Conservation (phyloP, 2,113 vertebrate genomes). For the Machaerirhynchus nigripectus region DNA sequence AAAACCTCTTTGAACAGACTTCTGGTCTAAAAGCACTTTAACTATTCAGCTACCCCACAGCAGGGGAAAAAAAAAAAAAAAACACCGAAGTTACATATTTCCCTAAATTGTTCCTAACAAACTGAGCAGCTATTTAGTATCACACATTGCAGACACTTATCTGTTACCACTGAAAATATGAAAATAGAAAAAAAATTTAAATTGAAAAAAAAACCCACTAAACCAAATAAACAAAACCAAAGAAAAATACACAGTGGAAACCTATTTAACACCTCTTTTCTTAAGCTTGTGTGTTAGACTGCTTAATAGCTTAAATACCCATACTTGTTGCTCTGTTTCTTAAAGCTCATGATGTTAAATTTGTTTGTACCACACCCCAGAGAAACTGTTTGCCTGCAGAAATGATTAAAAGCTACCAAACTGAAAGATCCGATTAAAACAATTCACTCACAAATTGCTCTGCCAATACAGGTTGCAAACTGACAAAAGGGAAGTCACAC, state of each 20-base stretch:
- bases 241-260: not conserved
- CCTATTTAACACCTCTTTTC: not conserved
- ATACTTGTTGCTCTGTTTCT: not conserved
- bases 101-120: not conserved
- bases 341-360: not conserved
- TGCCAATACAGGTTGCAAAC: constrained; percentile 27
- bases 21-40: not conserved
- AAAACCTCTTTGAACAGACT: not conserved
- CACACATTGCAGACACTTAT: not conserved
- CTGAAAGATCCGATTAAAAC: not conserved
- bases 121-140: not conserved
- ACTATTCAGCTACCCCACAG: not conserved
- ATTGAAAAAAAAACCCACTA: not conserved
- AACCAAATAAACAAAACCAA: not conserved
- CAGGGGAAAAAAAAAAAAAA: not conserved
- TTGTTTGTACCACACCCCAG: not conserved
- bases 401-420: not conserved
- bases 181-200: not conserved
- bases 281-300: not conserved
- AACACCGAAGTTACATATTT: not conserved
- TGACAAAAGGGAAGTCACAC: not conserved
- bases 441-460: not conserved
- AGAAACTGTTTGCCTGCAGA: constrained; percentile 7
- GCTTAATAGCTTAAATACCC: not conserved
- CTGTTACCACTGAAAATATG: not conserved